Percentiles rank a stretch among this genome's conserved stretches.
These are phyloP conservation scores for Circaetus cinerascens DNA, from an alignment of 2,113 vertebrate genomes.

Conservation along the genomic window DNA sequence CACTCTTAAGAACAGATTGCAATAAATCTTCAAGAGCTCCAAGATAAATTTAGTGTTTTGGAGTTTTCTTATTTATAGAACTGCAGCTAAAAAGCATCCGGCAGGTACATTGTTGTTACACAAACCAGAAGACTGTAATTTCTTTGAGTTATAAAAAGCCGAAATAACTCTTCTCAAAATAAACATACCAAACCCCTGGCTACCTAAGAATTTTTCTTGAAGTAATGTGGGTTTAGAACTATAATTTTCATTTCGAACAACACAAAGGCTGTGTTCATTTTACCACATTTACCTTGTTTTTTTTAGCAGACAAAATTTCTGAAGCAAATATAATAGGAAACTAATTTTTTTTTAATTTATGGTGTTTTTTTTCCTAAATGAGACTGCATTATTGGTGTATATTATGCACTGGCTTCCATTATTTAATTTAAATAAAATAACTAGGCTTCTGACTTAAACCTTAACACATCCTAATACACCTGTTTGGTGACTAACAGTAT, in stretches of 20 bases:
- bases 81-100: neutral
- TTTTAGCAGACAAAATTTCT: neutral
- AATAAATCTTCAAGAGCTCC: conserved; percentile 1
- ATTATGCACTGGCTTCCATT: neutral
- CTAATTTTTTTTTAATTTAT: neutral
- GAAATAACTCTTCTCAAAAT: neutral
- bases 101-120: conserved; percentile 27
- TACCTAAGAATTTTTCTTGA: neutral
- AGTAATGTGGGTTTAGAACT: neutral
- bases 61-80: conserved; percentile 11
- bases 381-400: neutral
- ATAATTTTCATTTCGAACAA: neutral
- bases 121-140: neutral
- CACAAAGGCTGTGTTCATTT: neutral
- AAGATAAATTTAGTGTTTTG: neutral
- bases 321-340: neutral
- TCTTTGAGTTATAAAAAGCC: neutral
- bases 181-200: neutral
- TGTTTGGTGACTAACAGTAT: neutral
- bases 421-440: neutral
- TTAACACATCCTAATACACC: neutral
- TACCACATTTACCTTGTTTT: neutral
- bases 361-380: neutral
- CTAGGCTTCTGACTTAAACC: neutral
- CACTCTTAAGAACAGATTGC: conserved; percentile 22